Evolutionary conservation across 2,113 vertebrate genomes (phyloP), one percentile per base, ranked within the genome.

Genomic region (Dipodomys stephensi): DNA sequence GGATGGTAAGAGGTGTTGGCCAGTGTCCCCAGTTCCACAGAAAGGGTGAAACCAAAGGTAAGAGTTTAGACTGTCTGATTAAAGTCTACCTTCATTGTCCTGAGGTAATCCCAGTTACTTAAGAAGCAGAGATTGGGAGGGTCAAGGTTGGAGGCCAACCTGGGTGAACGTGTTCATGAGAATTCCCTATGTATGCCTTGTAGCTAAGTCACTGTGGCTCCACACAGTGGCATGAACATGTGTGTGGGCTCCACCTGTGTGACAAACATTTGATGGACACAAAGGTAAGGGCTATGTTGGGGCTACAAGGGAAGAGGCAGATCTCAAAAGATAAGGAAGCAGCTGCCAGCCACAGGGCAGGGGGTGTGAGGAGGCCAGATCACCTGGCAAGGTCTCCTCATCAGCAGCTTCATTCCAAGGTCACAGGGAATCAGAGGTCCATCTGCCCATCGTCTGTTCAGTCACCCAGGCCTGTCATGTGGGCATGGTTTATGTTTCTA

Each of bases 181-280:
- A 64, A 20, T 22, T 9, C 53, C 12, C 53, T 49, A 13, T 22
- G 2, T 49, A 22, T 62, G 32, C 86, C 46, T 6, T 69, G 74
- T 5, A 6, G 49, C 4, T 3, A 0, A 28, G 62, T 39, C 86
- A 5, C 1, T 78, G 69, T 27, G 68, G 53, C 57, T 85, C 18
- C 32, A 16, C 44, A 80, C 53, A 18, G 49, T 5, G 46, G 35
- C 49, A 83, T 39, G 60, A 44, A 35, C 53, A 73, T 39, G 39
- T 85, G 60, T 80, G 92, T 32, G 83, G 69, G n/a, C 84, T 23
- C 91, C 73, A 73, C 81, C 95, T 94, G 32, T 46, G 95, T 89
- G 65, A 49, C 91, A 91, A 94, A 88, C 68, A 80, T 2, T 20
- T 25, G 4, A 16, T 67, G 19, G 57, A 79, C 57, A 78, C 74